Base-by-base conservation (phyloP, 2,113 vertebrate genomes). In the Chloroceryle aenea region DNA sequence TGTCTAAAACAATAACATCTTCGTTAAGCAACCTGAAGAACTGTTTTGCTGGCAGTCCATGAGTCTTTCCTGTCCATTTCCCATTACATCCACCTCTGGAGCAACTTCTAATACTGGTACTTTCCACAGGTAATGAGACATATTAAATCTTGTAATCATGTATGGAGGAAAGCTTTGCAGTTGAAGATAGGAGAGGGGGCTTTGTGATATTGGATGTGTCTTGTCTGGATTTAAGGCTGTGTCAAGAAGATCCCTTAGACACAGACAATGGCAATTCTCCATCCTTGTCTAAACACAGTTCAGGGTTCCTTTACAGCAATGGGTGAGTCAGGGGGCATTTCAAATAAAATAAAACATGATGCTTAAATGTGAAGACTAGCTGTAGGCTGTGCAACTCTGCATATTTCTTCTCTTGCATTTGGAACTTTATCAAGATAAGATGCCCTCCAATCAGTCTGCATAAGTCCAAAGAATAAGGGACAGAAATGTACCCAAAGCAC, bases 41-140 rank as follows among this genome's bases (percentile, higher is more conserved):
- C 58, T 47, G 0, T 64, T 87, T 50, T 63, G 14, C 9, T 59
- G 82, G 19, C 43, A 10, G 12, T 42, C 8, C 76, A 15, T 25
- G 10, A 47, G 73, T 50, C 32, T 62, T 72, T 69, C 12, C 26
- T 69, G 12, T 81, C 38, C 15, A 2, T 83, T 88, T 84, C 21
- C 29, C 68, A 47, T 55, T 66, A 32, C 6, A 29, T 48, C 80
- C 82, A 58, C 36, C 22, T 66, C 3, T 56, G 40, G 29, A 42
- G 18, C 5, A 4, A 8, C 48, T 72, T 68, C 15, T 30, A 43
- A 78, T 79, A 71, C 2, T 0, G 0, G 19, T 85, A 8, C 53
- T 92, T 87, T 79, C 58, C 23, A 30, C 9, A 38, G 50, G 14
- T 66, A 23, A 10, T 75, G 23, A 38, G 40, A 12, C 14, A 20